Conservation (phyloP, 2,888 invertebrate genomes). For the Oscheius sp. region DNA sequence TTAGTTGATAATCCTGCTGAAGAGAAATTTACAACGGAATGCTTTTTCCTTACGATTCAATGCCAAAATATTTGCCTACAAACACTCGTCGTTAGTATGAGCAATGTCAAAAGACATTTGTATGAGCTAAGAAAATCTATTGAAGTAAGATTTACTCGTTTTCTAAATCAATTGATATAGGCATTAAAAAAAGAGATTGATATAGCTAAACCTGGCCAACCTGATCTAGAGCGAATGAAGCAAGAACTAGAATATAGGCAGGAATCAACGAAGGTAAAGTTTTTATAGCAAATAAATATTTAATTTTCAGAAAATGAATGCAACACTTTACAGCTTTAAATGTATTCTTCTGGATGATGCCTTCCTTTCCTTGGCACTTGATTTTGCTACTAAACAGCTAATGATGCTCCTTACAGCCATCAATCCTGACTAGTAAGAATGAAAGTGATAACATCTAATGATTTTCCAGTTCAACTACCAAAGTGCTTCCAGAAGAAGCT, state of each 20-base stretch:
- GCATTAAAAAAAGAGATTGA: background rate
- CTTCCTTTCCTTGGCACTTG: constrained; percentile 82
- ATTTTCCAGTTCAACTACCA: constrained; percentile 1
- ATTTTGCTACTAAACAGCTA: constrained; percentile 87
- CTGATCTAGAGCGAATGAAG: background rate
- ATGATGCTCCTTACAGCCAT: constrained; percentile 77
- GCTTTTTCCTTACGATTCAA: constrained; percentile 94
- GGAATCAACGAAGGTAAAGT: constrained; percentile 1
- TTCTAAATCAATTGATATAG: background rate
- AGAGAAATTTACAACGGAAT: constrained; percentile 91
- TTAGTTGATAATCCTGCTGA: constrained; percentile 14
- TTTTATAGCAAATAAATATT: background rate
- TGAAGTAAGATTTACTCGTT: background rate
- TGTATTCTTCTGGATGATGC: constrained; percentile 86
- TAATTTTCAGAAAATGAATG: constrained; percentile 74
- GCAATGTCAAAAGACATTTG: constrained; percentile 43
- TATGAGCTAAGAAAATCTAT: constrained; percentile 33
- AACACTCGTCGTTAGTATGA: constrained; percentile 77
- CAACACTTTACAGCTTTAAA: constrained; percentile 88
- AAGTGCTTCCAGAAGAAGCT: constrained; percentile 74
- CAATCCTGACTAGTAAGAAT: constrained; percentile 68
- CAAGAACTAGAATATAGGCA: constrained; percentile 2
- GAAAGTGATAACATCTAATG: too few relatives aligned
- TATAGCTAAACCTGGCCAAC: background rate
- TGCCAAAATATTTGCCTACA: constrained; percentile 90